Base-by-base conservation (phyloP, 2,888 invertebrate species). In the Leistus spinibarbis region DNA sequence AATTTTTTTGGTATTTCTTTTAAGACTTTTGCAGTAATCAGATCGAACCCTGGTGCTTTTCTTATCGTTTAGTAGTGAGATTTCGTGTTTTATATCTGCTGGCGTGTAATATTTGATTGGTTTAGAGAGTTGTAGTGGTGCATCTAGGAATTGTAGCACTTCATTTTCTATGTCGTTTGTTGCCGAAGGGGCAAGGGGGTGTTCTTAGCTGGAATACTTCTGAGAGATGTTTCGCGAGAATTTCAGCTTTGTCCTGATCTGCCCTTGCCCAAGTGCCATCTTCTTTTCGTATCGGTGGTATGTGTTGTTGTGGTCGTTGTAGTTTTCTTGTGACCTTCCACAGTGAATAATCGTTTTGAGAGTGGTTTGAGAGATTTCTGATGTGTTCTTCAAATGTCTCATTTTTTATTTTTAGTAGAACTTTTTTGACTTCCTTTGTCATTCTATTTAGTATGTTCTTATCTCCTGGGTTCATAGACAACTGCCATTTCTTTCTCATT, bases 41-140 rank as follows among this genome's bases (percentile, higher is more conserved):
- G n/a, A n/a, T n/a, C n/a, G n/a, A n/a, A n/a, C n/a, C 79, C 80
- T 16, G 80, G 77, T 19, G 76, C 63, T 76, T 78, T 78, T 67
- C n/a, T 67, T 77, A 20, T 20, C 66, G 54, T 70, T 71, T 20
- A 76, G 53, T n/a, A 22, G 24, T 65, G 22, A 24, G 13, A 65
- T 65, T 24, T 65, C 65, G 2, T 24, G 22, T 65, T 24, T 13
- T 23, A 65, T 23, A n/a, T 65, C 65, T n/a, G 19, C 16, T n/a
- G 65, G 65, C 7, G 65, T 1, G 24, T 24, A 22, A 24, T 68
- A 54, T 60, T 69, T 69, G 24, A 69, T 69, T 19, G 56, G 54
- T 54, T 13, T 10, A 40, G 56, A 54, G 17, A 56, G 10, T 54
- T 54, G 27, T 40, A 54, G 54, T 16, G 19, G 13, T 17, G 17